Conservation (phyloP, 2,888 invertebrate genomes). For the Xestia ashworthii region DNA sequence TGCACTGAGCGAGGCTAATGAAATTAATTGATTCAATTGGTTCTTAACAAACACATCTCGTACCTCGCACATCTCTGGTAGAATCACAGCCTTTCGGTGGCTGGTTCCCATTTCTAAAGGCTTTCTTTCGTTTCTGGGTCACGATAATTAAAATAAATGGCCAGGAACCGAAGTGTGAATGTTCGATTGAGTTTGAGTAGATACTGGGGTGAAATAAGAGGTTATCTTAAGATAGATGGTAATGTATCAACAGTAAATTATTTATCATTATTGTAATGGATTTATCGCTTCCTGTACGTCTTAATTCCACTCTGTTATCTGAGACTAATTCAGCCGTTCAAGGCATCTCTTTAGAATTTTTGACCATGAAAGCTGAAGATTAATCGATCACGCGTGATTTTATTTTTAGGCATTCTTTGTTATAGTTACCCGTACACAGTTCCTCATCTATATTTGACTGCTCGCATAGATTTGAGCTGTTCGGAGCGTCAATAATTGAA, state of each 20-base stretch:
- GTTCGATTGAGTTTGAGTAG: constrained; percentile 34
- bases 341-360: constrained; percentile 48
- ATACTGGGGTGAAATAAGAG: constrained; percentile 20
- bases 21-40: too few relatives aligned
- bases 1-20: too few relatives aligned
- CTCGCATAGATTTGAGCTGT: constrained; percentile 62
- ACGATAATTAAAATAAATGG: constrained; percentile 48
- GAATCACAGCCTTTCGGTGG: neutral
- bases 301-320: constrained; percentile 26
- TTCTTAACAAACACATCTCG: too few relatives aligned
- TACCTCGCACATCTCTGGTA: too few relatives aligned
- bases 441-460: constrained; percentile 69
- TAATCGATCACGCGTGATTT: constrained; percentile 57
- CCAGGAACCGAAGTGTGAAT: constrained; percentile 43
- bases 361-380: constrained; percentile 52
- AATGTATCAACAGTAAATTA: constrained; percentile 31
- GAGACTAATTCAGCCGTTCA: constrained; percentile 36
- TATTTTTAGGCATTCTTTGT: constrained; percentile 55
- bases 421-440: constrained; percentile 56
- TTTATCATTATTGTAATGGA: constrained; percentile 5
- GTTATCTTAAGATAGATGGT: constrained; percentile 52
- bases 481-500: constrained; percentile 79
- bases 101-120: constrained; percentile 27
- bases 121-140: constrained; percentile 52
- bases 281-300: constrained; percentile 34